phyloP scores from a whole-genome alignment of 2,888 invertebrate genomes.

The Polylopha cassiicola region DNA sequence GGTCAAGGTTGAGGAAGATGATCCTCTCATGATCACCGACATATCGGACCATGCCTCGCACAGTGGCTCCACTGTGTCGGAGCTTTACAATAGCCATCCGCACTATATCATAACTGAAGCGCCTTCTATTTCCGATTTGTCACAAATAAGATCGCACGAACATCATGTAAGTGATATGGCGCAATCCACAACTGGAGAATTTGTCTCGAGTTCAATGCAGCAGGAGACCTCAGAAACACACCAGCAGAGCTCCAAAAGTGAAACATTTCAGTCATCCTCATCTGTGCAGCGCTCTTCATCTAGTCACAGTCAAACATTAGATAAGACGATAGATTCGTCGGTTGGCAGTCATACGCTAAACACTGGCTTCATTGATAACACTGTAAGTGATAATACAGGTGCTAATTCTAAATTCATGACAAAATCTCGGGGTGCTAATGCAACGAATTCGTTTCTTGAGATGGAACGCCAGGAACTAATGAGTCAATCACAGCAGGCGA shows the following conservation, averaged over 20 bases:
- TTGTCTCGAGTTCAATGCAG: conserved; percentile 54
- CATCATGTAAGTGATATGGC: conserved; percentile 67
- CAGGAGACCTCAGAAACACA: conserved; percentile 62
- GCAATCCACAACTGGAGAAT: conserved; percentile 62
- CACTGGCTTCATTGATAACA: conserved; percentile 63
- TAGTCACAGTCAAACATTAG: conserved; percentile 58
- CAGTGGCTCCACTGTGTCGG: conserved; percentile 69
- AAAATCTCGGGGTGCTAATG: conserved; percentile 58
- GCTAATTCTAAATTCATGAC: conserved; percentile 42
- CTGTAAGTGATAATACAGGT: conserved; percentile 38
- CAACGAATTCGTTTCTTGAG: conserved; percentile 60
- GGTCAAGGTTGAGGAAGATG: conserved; percentile 74
- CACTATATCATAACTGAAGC: conserved; percentile 75
- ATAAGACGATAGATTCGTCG: conserved; percentile 58
- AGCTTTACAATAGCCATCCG: conserved; percentile 71
- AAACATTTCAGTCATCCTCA: conserved; percentile 63
- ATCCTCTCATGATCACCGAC: conserved; percentile 74
- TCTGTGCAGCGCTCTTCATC: conserved; percentile 61
- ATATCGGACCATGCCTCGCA: conserved; percentile 68
- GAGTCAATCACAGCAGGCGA: conserved; percentile 43
- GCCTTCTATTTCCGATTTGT: conserved; percentile 66
- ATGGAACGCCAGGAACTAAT: conserved; percentile 59
- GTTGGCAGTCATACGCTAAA: conserved; percentile 58
- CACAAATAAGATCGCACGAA: conserved; percentile 58
- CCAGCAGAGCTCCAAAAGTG: conserved; percentile 62